Base-by-base conservation (phyloP, 2,113 vertebrate species). In the Alethe castanea region DNA sequence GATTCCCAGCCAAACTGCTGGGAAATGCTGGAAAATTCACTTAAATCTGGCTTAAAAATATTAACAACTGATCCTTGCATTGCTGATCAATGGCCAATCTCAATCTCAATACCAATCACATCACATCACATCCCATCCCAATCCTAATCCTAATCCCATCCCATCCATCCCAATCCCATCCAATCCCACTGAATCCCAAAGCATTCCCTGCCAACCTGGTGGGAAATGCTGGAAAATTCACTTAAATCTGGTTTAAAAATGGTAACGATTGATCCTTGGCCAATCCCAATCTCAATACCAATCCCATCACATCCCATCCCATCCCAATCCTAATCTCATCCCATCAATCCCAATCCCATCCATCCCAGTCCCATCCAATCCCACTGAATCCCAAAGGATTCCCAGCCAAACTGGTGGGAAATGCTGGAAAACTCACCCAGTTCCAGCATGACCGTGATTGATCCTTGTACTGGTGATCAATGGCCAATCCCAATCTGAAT, bases 401-500 rank as follows among this genome's bases (percentile, higher is more conserved):
- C 24, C 24, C 33, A 8, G 23, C 44, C 24, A 48, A 35, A 26
- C 33, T 47, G 44, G 23, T 14, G 33, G 8, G 17, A 47, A 35
- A 67, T 0, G 0, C n/a, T 28, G n/a, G 45, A 48, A 67, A 48
- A 48, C 26, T 19, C 0, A 1, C 5, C 6, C 2, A 14, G 15
- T 36, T 48, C 25, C 0, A 0, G 5, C 18, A 20, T 0, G 4
- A 17, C 1, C 14, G 26, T 22, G n/a, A 28, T 6, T 29, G n/a
- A 69, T 50, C 25, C n/a, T 12, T 29, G 25, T 28, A 50, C 22
- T 69, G 47, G 66, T 29, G 25, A 50, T 36, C 18, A 52, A 5
- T 45, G 17, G 33, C 19, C 44, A 35, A 47, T 7, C 0, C 23
- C 23, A 47, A 13, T 9, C 19, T 14, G 8, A 52, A 52, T 52